Conservation (phyloP, 1,140 invertebrate genomes). For the Anoplolepis gracilipes region DNA sequence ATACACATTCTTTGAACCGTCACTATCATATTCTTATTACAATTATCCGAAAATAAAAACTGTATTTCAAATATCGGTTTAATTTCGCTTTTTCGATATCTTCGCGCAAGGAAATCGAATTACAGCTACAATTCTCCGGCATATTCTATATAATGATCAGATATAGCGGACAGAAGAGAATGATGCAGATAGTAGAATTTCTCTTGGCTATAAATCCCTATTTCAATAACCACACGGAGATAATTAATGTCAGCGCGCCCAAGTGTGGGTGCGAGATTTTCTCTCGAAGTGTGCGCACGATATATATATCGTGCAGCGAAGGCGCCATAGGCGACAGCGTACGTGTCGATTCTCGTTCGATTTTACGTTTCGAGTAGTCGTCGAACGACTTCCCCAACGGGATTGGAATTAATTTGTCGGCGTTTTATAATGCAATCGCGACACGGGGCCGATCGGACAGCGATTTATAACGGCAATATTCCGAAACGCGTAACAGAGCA, state of each 20-base stretch:
- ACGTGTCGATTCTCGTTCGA: constrained; percentile 67
- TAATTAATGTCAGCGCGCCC: constrained; percentile 64
- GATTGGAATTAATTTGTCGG: constrained; percentile 81
- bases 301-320: not conserved
- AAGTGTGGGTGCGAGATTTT: constrained; percentile 28
- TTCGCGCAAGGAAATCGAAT: constrained; percentile 4
- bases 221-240: constrained; percentile 71
- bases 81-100: constrained; percentile 2
- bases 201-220: constrained; percentile 71
- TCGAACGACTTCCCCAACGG: constrained; percentile 28
- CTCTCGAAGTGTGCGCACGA: constrained; percentile 32
- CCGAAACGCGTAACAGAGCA: constrained; percentile 42
- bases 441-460: constrained; percentile 53
- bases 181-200: constrained; percentile 14
- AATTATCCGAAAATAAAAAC: constrained; percentile 5
- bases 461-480: constrained; percentile 80
- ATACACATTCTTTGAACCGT: not conserved
- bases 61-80: not conserved
- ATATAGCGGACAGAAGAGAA: constrained; percentile 40
- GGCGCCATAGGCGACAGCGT: not conserved
- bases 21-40: not conserved
- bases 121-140: constrained; percentile 26
- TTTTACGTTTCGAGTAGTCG: constrained; percentile 70
- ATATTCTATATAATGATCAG: constrained; percentile 7
- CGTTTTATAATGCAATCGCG: constrained; percentile 82